A percentile compares a stretch with the other conserved stretches of the same genome.
These are phyloP conservation scores for Temnothorax longispinosus DNA, from an alignment of 1,140 invertebrate species.

Conservation along the genomic window DNA sequence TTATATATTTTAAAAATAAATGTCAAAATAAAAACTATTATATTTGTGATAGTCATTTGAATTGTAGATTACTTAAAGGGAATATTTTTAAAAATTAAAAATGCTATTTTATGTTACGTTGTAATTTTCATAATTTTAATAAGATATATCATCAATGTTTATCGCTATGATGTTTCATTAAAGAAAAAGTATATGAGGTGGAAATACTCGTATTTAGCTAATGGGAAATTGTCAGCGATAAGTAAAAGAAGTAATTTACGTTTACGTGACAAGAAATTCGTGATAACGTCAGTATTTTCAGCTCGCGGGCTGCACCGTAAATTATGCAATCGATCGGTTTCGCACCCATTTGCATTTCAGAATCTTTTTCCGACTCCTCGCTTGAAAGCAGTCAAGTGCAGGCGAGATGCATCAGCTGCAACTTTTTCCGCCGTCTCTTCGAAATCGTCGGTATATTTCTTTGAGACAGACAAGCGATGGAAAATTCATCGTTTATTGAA, in stretches of 20 bases:
- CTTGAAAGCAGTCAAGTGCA: conserved; percentile 72
- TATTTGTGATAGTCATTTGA: neutral
- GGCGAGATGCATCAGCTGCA: conserved; percentile 59
- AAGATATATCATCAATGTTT: neutral
- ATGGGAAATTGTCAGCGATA: conserved; percentile 50
- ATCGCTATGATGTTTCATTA: neutral
- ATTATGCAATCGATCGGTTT: conserved; percentile 44
- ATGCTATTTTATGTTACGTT: neutral
- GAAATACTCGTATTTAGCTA: conserved; percentile 14
- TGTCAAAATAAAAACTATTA: neutral
- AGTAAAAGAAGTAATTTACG: conserved; percentile 59
- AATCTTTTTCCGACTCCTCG: conserved; percentile 59
- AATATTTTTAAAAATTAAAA: neutral
- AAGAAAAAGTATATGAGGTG: neutral
- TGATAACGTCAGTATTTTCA: conserved; percentile 56
- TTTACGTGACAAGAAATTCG: conserved; percentile 51
- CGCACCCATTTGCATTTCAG: conserved; percentile 34
- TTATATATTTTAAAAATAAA: neutral
- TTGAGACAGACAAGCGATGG: conserved; percentile 17
- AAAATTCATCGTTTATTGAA: conserved; percentile 41
- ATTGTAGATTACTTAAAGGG: neutral
- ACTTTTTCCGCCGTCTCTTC: conserved; percentile 49
- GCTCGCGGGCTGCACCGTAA: conserved; percentile 16
- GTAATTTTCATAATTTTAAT: neutral
- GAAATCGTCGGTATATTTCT: conserved; percentile 47